Percentiles rank a stretch among this genome's conserved stretches.
phyloP scores from a whole-genome alignment of 2,888 invertebrate genomes.

The Orchestes rusci region DNA sequence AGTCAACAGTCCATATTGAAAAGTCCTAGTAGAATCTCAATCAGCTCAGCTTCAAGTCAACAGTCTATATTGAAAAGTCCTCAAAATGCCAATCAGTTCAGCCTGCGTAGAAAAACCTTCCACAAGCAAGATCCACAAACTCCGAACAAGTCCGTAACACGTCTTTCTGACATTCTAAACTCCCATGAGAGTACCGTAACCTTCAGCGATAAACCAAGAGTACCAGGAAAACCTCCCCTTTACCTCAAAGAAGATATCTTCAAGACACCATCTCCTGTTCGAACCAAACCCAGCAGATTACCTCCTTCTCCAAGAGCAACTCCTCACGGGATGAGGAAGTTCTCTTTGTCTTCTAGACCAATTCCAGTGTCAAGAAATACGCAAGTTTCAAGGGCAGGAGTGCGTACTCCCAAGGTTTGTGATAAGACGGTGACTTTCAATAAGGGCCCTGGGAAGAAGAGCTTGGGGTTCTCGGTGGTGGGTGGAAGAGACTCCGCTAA shows the following conservation, averaged over 20 bases:
- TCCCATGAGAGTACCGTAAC: conserved; percentile 30
- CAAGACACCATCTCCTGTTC: conserved; percentile 25
- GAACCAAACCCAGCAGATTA: conserved; percentile 1
- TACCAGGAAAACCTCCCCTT: conserved; percentile 10
- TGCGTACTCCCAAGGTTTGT: conserved; percentile 6
- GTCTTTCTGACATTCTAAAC: conserved; percentile 28
- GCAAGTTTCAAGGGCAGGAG: conserved; percentile 1
- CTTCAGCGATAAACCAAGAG: conserved; percentile 28
- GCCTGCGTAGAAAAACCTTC: too few relatives aligned
- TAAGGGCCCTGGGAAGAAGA: conserved; percentile 78
- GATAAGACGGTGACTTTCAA: conserved; percentile 53
- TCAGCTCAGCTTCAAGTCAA: conserved; percentile 1
- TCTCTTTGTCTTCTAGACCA: not conserved
- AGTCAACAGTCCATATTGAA: not conserved
- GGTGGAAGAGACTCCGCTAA: conserved; percentile 81
- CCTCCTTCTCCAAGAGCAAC: conserved; percentile 4
- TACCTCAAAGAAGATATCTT: conserved; percentile 16
- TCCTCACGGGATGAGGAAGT: conserved; percentile 3
- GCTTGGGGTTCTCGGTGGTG: conserved; percentile 83
- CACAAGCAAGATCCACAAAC: not conserved
- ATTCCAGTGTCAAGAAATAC: not conserved
- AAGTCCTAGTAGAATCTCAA: conserved; percentile 8
- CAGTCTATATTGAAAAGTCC: conserved; percentile 1
- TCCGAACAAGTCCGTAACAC: conserved; percentile 19
- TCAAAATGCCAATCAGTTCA: not conserved